Evolutionary conservation across 2,113 vertebrate species (phyloP).

Genomic region (Cynocephalus volans): DNA sequence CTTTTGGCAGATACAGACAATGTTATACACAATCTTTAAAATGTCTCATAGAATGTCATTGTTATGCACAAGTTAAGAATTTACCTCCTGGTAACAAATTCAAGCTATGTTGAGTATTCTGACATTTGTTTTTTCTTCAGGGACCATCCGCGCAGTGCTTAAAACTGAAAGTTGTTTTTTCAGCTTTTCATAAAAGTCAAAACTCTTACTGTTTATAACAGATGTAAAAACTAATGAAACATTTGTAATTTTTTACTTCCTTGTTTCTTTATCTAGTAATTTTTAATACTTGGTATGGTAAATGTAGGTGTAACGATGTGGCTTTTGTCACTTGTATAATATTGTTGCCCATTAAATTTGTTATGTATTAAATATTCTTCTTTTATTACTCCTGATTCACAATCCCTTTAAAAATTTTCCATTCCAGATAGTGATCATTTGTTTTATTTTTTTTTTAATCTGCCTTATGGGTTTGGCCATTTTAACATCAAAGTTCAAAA

Average conservation of each 20-base stretch:
- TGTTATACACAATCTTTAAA: background rate
- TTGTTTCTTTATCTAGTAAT: background rate
- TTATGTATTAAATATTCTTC: constrained; percentile 7
- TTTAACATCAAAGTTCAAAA: constrained; percentile 61
- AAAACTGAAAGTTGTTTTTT: background rate
- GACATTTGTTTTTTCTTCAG: background rate
- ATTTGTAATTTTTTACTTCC: constrained; percentile 16
- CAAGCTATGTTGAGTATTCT: background rate
- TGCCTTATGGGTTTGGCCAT: constrained; percentile 18
- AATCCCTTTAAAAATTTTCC: background rate
- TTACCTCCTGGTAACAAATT: background rate
- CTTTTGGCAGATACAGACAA: background rate
- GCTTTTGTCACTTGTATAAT: background rate
- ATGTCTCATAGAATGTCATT: background rate
- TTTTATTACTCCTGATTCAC: constrained; percentile 31
- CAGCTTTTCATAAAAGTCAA: constrained; percentile 15
- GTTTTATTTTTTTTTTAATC: constrained; percentile 11
- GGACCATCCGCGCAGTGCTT: background rate
- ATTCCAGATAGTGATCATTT: background rate
- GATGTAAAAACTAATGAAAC: background rate
- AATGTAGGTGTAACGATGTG: background rate
- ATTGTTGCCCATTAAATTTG: background rate
- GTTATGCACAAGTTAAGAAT: background rate
- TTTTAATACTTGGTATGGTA: background rate
- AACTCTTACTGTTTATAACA: background rate